These are phyloP conservation scores for Idris sp. DNA, from an alignment of 1,140 invertebrate species.

Conservation along the genomic window DNA sequence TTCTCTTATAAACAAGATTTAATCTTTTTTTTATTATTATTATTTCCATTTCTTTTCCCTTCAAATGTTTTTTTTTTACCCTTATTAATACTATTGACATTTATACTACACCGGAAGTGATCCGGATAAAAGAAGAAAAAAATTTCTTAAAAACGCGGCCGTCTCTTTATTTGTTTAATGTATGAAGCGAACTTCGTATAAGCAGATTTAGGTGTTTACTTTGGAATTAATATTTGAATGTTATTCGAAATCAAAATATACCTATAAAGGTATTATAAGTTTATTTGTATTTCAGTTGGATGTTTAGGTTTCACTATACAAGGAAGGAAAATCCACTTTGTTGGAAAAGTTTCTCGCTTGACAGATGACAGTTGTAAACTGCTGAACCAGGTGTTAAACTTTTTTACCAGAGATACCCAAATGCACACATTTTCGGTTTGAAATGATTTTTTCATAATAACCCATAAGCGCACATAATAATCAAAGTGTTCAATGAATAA, in stretches of 20 bases:
- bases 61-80: slow-evolving; percentile 15
- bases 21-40: slow-evolving; percentile 31
- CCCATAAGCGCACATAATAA: no score
- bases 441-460: no score
- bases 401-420: no score
- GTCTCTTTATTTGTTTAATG: slow-evolving; percentile 44
- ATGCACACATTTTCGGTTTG: no score
- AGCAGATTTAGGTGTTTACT: slow-evolving; percentile 21
- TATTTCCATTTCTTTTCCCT: background rate
- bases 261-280: slow-evolving; percentile 3
- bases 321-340: slow-evolving; percentile 2
- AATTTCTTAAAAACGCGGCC: slow-evolving; percentile 29
- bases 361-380: slow-evolving; percentile 15
- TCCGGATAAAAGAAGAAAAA: slow-evolving; percentile 41
- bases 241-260: slow-evolving; percentile 2
- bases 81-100: slow-evolving; percentile 29
- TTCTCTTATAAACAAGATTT: slow-evolving; percentile 42
- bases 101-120: slow-evolving; percentile 35
- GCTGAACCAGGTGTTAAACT: slow-evolving; percentile 3
- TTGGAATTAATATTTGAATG: slow-evolving; percentile 24
- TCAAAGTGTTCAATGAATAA: no score
- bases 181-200: slow-evolving; percentile 1
- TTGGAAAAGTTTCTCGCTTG: slow-evolving; percentile 2
- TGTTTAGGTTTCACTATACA: slow-evolving; percentile 13
- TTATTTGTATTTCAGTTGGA: background rate